These are phyloP conservation scores for Ibidorhyncha struthersii DNA, from an alignment of 2,113 vertebrate genomes.

Conservation along the genomic window DNA sequence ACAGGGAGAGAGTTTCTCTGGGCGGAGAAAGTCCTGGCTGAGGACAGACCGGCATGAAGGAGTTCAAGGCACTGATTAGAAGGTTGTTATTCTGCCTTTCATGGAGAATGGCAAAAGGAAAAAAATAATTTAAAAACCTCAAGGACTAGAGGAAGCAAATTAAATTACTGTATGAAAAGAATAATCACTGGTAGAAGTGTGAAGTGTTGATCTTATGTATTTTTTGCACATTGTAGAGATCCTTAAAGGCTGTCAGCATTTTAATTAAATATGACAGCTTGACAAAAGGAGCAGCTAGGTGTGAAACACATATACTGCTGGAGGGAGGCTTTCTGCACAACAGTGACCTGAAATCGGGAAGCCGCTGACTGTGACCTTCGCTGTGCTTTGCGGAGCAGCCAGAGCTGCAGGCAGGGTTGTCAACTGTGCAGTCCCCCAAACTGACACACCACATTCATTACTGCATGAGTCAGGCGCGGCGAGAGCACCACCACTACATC, in stretches of 20 bases:
- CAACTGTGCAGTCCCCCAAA: conserved; percentile 1
- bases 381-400: conserved; percentile 36
- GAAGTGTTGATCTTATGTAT: conserved; percentile 39
- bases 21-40: background rate
- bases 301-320: conserved; percentile 61
- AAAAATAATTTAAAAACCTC: background rate
- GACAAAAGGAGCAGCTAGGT: conserved; percentile 75
- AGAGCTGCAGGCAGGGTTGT: conserved; percentile 39
- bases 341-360: conserved; percentile 6
- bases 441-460: conserved; percentile 26
- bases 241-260: conserved; percentile 48
- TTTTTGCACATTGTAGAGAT: conserved; percentile 33
- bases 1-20: background rate
- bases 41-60: background rate
- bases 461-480: background rate
- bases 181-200: background rate
- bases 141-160: background rate
- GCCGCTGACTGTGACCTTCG: conserved; percentile 47
- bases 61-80: background rate
- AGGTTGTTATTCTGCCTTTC: background rate
- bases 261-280: conserved; percentile 72
- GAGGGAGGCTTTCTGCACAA: conserved; percentile 38
- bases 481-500: background rate
- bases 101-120: background rate
- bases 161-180: background rate